Evolutionary conservation across 1,140 invertebrate genomes (phyloP), one percentile per base, ranked within the genome.

Genomic region (Zaprionus capensis): DNA sequence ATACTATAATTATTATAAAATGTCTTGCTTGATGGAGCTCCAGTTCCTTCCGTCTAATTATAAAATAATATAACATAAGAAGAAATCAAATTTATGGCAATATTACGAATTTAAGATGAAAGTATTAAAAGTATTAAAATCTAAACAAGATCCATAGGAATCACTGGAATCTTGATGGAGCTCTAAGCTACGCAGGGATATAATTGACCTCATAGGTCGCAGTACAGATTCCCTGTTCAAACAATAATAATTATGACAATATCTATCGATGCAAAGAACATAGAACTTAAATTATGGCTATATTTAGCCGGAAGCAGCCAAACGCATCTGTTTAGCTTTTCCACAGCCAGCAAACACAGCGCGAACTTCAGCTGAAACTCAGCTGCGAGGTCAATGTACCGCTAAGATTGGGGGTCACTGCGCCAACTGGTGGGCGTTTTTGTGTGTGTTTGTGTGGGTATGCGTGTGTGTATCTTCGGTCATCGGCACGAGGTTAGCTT

Each of bases 351-450:
- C 15, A n/a, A 34, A 14, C 26, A 26, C 28, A 57, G n/a, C 15
- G 26, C 28, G 5, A 38, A 59, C 20, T 61, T 36, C 22, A 34
- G 36, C 57, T 59, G 4, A 2, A 36, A 36, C 31, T 58, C 12
- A 11, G 31, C 56, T 58, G 28, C 7, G 56, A 26, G 64, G 65
- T 74, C 72, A 75, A 75, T 75, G 67, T 64, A 58, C 72, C 72
- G 67, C 36, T 63, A 31, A n/a, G 67, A 14, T 64, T 62, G 20
- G 59, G 72, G 72, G 72, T 74, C 71, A 68, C 36, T 74, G 71
- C 65, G 66, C 38, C 72, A 63, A 56, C 65, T 62, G 55, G 71
- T 74, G 71, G 71, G 71, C 65, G 71, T 73, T 31, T 26, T 55
- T 57, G 14, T 57, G 6, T 11, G 7, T 57, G 2, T 17, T n/a